These are phyloP conservation scores for Styela plicata DNA, from an alignment of 23 tunicate genomes.

Conservation along the genomic window DNA sequence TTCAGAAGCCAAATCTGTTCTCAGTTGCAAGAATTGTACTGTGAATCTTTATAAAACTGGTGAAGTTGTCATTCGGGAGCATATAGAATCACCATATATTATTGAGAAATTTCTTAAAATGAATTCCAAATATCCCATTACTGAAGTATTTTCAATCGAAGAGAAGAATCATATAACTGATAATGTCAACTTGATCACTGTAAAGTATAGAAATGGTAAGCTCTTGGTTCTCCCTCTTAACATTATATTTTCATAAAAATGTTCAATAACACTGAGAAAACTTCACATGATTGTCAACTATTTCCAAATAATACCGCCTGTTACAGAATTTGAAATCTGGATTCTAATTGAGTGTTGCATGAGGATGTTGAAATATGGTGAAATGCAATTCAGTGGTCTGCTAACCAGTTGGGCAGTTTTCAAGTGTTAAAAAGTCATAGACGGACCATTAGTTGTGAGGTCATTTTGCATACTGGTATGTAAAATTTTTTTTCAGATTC, in stretches of 20 bases:
- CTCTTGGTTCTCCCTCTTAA: too few species aligned
- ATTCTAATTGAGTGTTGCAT: too few species aligned
- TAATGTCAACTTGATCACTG: neutral
- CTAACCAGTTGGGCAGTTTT: too few species aligned
- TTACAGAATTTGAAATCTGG: neutral
- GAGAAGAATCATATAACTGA: neutral
- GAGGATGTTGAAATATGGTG: too few species aligned
- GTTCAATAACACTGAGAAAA: neutral
- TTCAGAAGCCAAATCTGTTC: neutral
- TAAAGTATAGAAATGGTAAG: neutral
- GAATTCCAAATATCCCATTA: neutral
- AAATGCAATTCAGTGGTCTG: too few species aligned
- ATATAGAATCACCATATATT: neutral
- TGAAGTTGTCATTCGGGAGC: neutral
- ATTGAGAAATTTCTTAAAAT: neutral
- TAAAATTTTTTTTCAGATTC: slow-evolving; percentile 16
- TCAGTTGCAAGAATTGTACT: neutral
- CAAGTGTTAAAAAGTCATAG: too few species aligned
- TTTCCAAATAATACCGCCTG: neutral
- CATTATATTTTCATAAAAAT: neutral
- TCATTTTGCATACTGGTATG: too few species aligned
- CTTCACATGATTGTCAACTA: neutral
- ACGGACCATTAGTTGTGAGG: too few species aligned
- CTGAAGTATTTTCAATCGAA: neutral
- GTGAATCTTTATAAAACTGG: neutral